Conservation (phyloP, 2,113 vertebrate genomes). For the Leptosomus discolor region DNA sequence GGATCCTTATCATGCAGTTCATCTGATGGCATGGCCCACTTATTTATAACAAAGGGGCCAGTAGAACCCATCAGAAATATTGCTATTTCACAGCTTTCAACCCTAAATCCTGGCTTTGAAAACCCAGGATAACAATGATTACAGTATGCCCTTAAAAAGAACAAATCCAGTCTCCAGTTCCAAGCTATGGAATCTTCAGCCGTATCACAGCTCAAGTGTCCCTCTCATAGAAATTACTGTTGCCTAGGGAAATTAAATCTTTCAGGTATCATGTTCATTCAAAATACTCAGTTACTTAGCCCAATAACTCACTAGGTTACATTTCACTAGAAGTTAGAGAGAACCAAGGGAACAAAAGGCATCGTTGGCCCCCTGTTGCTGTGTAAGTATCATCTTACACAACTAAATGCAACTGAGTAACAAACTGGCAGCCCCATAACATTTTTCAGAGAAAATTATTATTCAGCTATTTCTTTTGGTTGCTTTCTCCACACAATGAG, state of each 20-base stretch:
- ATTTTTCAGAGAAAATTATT: neutral
- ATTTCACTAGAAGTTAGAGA: neutral
- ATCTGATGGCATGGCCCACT: neutral
- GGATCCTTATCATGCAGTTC: neutral
- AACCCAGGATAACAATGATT: neutral
- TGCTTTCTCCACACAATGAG: neutral
- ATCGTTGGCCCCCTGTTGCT: neutral
- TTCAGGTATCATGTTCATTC: neutral
- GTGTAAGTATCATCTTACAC: neutral
- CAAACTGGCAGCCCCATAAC: neutral
- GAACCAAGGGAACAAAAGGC: neutral
- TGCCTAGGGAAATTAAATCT: neutral
- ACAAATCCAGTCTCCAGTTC: neutral
- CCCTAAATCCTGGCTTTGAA: neutral
- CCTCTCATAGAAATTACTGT: neutral
- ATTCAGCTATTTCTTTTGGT: neutral
- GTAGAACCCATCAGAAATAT: neutral
- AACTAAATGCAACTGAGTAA: neutral
- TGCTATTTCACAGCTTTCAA: neutral
- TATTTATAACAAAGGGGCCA: neutral
- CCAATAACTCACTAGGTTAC: neutral
- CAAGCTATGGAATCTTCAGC: neutral
- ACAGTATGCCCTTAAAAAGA: neutral
- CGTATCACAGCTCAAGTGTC: neutral
- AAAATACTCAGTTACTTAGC: neutral